phyloP scores from a whole-genome alignment of 1,140 invertebrate species.

The Manduca sexta region DNA sequence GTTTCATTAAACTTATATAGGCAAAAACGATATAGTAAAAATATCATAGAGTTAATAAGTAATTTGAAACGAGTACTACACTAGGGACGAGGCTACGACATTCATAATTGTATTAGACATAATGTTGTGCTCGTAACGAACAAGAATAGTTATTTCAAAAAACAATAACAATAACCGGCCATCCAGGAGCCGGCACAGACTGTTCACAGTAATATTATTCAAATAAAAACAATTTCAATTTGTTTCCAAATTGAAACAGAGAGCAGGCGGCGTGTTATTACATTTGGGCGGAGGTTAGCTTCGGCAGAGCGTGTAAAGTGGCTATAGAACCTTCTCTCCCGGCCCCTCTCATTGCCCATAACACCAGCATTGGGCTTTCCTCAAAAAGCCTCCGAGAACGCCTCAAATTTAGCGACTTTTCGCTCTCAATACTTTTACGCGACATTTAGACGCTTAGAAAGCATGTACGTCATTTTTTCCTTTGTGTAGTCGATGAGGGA shows the following conservation, averaged over 20 bases:
- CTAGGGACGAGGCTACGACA: too few species aligned
- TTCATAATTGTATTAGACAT: not conserved
- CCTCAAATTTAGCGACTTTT: conserved; percentile 70
- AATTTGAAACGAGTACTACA: too few species aligned
- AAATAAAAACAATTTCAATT: conserved; percentile 73
- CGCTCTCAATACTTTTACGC: conserved; percentile 63
- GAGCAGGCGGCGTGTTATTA: conserved; percentile 63
- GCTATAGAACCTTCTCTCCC: conserved; percentile 60
- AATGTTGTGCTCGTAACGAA: not conserved
- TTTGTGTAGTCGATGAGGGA: conserved; percentile 27
- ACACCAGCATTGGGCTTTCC: conserved; percentile 63
- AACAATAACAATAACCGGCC: conserved; percentile 40
- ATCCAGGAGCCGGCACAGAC: conserved; percentile 33
- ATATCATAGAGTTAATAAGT: too few species aligned
- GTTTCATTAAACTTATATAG: too few species aligned
- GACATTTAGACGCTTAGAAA: conserved; percentile 49
- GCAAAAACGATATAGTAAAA: too few species aligned
- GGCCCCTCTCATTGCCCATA: conserved; percentile 66
- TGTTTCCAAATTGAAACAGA: conserved; percentile 71
- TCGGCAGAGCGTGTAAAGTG: conserved; percentile 69
- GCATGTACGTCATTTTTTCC: conserved; percentile 40
- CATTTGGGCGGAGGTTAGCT: conserved; percentile 68
- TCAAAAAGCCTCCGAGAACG: conserved; percentile 64
- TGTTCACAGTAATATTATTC: conserved; percentile 61
- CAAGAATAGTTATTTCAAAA: conserved; percentile 16